Evolutionary conservation across 1,140 invertebrate species (phyloP), one percentile per base, ranked within the genome.

Genomic region (Brachystomella parvula): DNA sequence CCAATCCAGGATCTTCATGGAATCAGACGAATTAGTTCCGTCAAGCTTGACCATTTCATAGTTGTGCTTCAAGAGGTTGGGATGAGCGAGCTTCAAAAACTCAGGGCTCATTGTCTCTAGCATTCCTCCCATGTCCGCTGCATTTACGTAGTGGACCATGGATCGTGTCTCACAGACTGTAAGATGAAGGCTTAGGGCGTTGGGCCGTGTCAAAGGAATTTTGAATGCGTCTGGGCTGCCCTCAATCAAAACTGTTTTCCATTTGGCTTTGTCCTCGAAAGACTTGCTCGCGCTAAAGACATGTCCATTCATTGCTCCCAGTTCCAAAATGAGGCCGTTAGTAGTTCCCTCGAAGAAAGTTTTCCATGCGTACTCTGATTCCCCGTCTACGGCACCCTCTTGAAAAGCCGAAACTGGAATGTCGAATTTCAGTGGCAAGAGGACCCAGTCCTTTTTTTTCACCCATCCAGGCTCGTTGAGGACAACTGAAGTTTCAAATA

Each of bases 191-290:
- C 17, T 29, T 3, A 60, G 9, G 3, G 58, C 58, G 9, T 60
- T 28, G 9, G 58, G 58, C 21, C 58, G 3, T 12, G 26, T 60
- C 30, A 28, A 28, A 15, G 58, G 9, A 60, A 31, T 60, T 12
- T 12, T 6, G 58, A 29, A 15, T 12, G 15, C 58, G 12, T 15
- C 3, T 9, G 26, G 17, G 19, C 12, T 19, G 9, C 26, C 58
- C 30, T 60, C 58, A 21, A 60, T 60, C 29, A 60, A 24, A 33
- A 60, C 30, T 60, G 58, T 19, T 12, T 28, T 29, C 58, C 58
- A 60, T 3, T 60, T 29, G 9, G 29, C 19, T 15, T 19, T 30
- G 3, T 9, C 3, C 30, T 60, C 58, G 26, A 29, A 60, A 6
- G 30, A 28, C 19, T 19, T 12, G 31, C 58, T 60, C 6, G 31